A percentile compares a stretch with the other conserved stretches of the same genome.
These are phyloP conservation scores for Danio albolineatus DNA, from an alignment of 2,797 vertebrate species.

Conservation along the genomic window DNA sequence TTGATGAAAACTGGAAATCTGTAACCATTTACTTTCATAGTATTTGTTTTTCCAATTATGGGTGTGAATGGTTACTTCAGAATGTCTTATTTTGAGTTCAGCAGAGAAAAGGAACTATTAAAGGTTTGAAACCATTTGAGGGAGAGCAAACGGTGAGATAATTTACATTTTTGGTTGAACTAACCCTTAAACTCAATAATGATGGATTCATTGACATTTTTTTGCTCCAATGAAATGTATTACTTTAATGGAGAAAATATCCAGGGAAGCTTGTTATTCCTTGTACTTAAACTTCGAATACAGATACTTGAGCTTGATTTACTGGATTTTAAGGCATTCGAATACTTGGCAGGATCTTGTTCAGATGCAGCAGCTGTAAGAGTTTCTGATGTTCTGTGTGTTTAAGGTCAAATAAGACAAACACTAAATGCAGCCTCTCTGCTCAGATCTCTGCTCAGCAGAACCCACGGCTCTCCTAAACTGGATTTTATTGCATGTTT, in stretches of 20 bases:
- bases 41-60: too few relatives aligned
- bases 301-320: background rate
- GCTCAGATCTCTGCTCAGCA: conserved; percentile 42
- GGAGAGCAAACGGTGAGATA: too few relatives aligned
- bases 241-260: background rate
- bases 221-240: background rate
- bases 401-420: conserved; percentile 50
- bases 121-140: too few relatives aligned
- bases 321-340: background rate
- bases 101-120: too few relatives aligned
- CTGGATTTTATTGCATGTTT: conserved; percentile 70
- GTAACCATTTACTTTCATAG: too few relatives aligned
- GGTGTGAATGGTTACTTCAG: too few relatives aligned
- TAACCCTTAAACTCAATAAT: background rate
- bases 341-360: background rate
- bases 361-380: conserved; percentile 14
- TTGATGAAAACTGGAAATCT: too few relatives aligned
- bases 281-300: background rate
- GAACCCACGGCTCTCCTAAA: conserved; percentile 64
- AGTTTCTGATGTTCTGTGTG: conserved; percentile 21
- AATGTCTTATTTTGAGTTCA: too few relatives aligned
- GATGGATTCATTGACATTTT: background rate
- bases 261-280: background rate
- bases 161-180: background rate
- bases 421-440: conserved; percentile 38